Evolutionary conservation across 2,888 invertebrate species (phyloP).

Genomic region (Callosobruchus maculatus): DNA sequence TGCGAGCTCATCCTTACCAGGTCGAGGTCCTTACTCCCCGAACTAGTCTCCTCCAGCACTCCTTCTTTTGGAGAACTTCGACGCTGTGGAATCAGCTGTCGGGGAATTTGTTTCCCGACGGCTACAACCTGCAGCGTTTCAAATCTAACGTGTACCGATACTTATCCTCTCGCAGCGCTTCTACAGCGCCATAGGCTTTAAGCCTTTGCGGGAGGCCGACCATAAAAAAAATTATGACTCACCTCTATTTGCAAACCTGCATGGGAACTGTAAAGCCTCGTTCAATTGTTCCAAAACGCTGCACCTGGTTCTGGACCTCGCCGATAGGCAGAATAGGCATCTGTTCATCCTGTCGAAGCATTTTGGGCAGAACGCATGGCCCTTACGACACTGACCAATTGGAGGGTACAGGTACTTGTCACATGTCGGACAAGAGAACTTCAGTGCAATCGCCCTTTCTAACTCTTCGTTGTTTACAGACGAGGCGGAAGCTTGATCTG

Average conservation of each 20-base stretch:
- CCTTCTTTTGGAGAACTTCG: too few relatives aligned
- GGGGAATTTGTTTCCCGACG: too few relatives aligned
- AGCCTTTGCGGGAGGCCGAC: too few relatives aligned
- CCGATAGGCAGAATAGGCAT: constrained; percentile 21
- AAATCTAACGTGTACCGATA: too few relatives aligned
- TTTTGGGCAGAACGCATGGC: constrained; percentile 32
- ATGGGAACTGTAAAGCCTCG: constrained; percentile 21
- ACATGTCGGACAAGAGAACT: constrained; percentile 31
- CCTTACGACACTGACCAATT: constrained; percentile 30
- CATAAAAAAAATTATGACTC: not conserved
- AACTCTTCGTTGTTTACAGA: not conserved
- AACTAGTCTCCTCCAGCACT: too few relatives aligned
- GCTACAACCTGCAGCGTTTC: too few relatives aligned
- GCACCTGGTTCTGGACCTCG: constrained; percentile 11
- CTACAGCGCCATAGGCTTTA: too few relatives aligned
- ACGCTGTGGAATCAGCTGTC: too few relatives aligned
- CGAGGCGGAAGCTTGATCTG: too few relatives aligned
- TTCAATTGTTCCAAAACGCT: constrained; percentile 12
- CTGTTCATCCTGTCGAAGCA: constrained; percentile 22
- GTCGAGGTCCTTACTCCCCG: too few relatives aligned
- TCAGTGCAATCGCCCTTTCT: constrained; percentile 9
- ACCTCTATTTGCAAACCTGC: constrained; percentile 20
- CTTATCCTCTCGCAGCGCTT: too few relatives aligned
- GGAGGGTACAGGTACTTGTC: constrained; percentile 30
- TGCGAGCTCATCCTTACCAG: too few relatives aligned